Base-by-base conservation (phyloP, 2,888 invertebrate species). In the Neoaliturus tenellus region DNA sequence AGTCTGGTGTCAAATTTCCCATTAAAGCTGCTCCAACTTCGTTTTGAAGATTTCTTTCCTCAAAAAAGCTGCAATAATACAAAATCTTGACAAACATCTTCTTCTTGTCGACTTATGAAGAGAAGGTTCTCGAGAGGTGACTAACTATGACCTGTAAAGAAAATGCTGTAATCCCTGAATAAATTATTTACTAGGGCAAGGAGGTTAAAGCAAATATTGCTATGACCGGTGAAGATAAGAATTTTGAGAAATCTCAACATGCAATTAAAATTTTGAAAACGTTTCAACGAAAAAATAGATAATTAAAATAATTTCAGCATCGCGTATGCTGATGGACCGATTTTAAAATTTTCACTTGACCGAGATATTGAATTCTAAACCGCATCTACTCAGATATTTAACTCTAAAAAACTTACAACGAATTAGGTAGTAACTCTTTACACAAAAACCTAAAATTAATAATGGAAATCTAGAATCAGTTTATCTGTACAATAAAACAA, bases 101-200 rank as follows among this genome's bases (percentile, higher is more conserved):
- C 75, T 75, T 75, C 75, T 14, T 39, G 17, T 39, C 23, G 71
- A 71, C 41, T 12, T 20, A 41, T n/a, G 39, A 41, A 41, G 44
- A 28, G 78, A 78, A 31, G 55, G 33, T 33, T 48, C 75, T 55
- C 78, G n/a, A 55, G 3, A 35, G 51, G 55, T 25, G 78, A 55
- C 78, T 78, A 55, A 78, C 78, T 78, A 55, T 48, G 78, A 87
- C 87, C 87, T 87, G 87, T 87, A 87, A 87, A 87, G 86, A 86
- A 87, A 87, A 87, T 85, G 86, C 87, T 87, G 84, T 86, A 87
- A 86, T 86, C 81, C 86, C 85, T 84, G 83, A 84, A 84, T 83
- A 85, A 85, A 82, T 75, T 83, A 41, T 62, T 33, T 35, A 48
- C n/a, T 44, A 81, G 23, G 33, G 58, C 28, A 71, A 39, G 78